Evolutionary conservation across 2,797 vertebrate genomes (phyloP), one percentile per base, ranked within the genome.

Genomic region (Paedocypris micromegethes): DNA sequence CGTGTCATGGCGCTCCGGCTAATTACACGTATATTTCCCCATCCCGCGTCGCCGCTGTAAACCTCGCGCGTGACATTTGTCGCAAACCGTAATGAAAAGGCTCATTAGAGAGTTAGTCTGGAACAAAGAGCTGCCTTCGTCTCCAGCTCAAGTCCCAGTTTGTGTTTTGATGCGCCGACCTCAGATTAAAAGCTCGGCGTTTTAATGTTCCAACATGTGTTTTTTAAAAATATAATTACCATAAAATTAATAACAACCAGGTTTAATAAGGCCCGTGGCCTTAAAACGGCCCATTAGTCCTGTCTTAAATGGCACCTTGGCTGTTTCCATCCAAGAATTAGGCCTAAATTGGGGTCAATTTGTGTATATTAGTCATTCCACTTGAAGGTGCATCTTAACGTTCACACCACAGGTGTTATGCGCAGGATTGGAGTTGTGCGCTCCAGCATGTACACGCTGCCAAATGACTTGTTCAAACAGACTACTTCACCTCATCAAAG

Each of bases 401-500:
- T 83, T 83, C 85, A 83, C 81, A 84, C 81, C 80, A 77, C 68
- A 79, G 83, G 78, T 84, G 82, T 78, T 81, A 79, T 55, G 69
- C 78, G 63, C 40, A 46, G 76, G 76, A 78, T 73, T 72, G 68
- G 75, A 66, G 76, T 84, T 82, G 77, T 71, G 50, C 64, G 75
- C 78, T 84, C 65, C 72, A 65, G 66, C 56, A 7, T 50, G 74
- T 72, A 82, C 77, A 74, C 58, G 49, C 66, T 86, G 85, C 86
- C 85, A 86, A 87, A 81, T 77, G 77, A 83, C 77, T 82, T 9
- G 66, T 85, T 86, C 84, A 83, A 83, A 87, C 78, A 79, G 84
- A 86, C 85, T 84, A 77, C 73, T 81, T 73, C 64, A 73, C 80
- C 82, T 86, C 84, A 87, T 88, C 83, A 85, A 84, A 87, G 83